phyloP scores from a whole-genome alignment of 2,888 invertebrate genomes.

The Hedychridium roseum region DNA sequence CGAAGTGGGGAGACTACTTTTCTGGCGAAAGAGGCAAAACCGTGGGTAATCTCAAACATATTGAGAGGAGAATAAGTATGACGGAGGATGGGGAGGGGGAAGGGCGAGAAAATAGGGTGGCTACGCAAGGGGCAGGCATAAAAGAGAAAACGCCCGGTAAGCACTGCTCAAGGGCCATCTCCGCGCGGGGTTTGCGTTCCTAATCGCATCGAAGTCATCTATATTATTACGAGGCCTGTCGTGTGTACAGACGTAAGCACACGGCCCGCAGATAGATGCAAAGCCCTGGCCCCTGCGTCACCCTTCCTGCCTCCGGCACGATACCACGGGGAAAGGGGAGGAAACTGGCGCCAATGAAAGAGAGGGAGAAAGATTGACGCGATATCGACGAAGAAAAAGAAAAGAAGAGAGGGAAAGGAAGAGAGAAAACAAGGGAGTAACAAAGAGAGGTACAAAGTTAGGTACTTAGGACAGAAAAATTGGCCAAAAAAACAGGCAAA shows the following conservation, averaged over 20 bases:
- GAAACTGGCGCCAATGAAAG: no score
- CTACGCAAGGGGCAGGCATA: conserved; percentile 23
- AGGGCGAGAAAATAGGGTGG: conserved; percentile 26
- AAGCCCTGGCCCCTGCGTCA: conserved; percentile 13
- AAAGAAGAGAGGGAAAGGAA: no score
- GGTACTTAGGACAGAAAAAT: no score
- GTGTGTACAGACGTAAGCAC: conserved; percentile 21
- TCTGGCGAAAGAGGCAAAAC: no score
- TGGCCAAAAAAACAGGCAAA: background rate
- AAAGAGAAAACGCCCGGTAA: conserved; percentile 50
- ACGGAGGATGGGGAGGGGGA: conserved; percentile 17
- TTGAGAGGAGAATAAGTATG: conserved; percentile 7
- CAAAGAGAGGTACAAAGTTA: no score
- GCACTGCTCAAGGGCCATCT: conserved; percentile 53
- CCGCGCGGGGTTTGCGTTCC: conserved; percentile 49
- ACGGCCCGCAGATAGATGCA: conserved; percentile 9
- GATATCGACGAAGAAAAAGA: no score
- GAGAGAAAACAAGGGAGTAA: no score
- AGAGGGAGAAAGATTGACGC: no score
- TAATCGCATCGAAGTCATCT: conserved; percentile 53
- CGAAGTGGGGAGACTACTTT: no score
- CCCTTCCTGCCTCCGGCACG: conserved; percentile 16
- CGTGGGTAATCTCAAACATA: no score
- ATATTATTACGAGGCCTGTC: conserved; percentile 49
- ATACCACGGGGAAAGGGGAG: no score